Evolutionary conservation across 2,113 vertebrate species (phyloP).

Genomic region (Lagenorhynchus albirostris): DNA sequence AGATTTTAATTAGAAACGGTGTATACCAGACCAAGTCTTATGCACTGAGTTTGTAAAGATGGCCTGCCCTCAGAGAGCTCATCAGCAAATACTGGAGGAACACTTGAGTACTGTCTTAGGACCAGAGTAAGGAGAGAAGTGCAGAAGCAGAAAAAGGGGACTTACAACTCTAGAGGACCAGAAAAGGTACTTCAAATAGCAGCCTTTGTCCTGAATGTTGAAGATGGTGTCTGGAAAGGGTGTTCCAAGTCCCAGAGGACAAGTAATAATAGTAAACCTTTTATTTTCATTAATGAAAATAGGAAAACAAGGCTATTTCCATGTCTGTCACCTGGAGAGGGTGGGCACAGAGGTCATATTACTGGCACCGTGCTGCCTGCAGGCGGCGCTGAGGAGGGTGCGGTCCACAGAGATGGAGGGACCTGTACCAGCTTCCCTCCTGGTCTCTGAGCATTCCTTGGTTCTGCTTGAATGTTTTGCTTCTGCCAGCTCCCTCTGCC

Average conservation of each 20-base stretch:
- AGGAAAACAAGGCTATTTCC: not conserved
- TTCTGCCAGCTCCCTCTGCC: fast-evolving
- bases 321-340: not conserved
- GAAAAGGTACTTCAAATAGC: not conserved
- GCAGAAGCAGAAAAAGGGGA: not conserved
- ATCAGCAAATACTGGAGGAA: not conserved
- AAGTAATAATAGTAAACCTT: not conserved
- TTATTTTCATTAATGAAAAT: not conserved
- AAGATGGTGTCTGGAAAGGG: too few relatives aligned
- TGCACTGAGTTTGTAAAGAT: not conserved
- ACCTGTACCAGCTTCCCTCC: not conserved
- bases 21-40: not conserved
- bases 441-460: not conserved
- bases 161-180: not conserved
- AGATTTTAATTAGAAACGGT: not conserved
- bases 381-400: not conserved
- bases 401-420: not conserved
- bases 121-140: not conserved
- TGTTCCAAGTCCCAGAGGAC: not conserved
- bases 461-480: not conserved
- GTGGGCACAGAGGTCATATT: too few relatives aligned
- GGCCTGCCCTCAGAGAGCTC: not conserved
- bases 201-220: not conserved
- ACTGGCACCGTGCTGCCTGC: not conserved
- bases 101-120: not conserved